Conservation (phyloP, 2,113 vertebrate species). For the Sinosuthora webbiana region DNA sequence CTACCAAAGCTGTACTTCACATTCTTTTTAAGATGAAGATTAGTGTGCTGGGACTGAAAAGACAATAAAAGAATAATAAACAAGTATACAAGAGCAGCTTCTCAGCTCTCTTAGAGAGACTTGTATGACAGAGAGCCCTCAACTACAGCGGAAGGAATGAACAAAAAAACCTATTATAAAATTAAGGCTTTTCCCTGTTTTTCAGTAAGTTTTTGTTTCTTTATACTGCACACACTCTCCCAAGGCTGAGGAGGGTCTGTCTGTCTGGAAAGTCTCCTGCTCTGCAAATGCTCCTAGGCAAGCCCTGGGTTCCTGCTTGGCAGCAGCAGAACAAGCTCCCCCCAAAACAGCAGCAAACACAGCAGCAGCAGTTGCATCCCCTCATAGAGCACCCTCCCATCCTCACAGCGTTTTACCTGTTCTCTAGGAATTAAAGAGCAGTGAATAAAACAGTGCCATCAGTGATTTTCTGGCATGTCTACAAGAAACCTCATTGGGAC, state of each 20-base stretch:
- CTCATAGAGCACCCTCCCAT: not conserved
- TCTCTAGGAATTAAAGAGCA: not conserved
- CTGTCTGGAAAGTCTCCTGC: not conserved
- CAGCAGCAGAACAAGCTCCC: not conserved
- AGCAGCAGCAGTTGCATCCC: not conserved
- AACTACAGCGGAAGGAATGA: not conserved
- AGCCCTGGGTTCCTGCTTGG: not conserved
- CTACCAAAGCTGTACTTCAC: not conserved
- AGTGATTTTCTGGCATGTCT: not conserved
- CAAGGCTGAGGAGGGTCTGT: not conserved
- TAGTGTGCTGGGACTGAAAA: not conserved
- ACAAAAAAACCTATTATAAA: not conserved
- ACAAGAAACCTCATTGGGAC: fast-evolving
- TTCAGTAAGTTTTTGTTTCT: not conserved
- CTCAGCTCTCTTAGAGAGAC: not conserved
- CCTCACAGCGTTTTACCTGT: no score
- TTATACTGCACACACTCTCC: not conserved
- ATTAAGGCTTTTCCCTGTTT: not conserved
- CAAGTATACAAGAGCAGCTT: not conserved
- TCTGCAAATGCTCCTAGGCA: not conserved
- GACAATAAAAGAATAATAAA: not conserved
- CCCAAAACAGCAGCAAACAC: not conserved
- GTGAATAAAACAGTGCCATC: not conserved
- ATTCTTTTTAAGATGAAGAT: not conserved
- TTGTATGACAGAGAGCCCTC: not conserved